Evolutionary conservation across 2,888 invertebrate species (phyloP).

Genomic region (Bombylius major): DNA sequence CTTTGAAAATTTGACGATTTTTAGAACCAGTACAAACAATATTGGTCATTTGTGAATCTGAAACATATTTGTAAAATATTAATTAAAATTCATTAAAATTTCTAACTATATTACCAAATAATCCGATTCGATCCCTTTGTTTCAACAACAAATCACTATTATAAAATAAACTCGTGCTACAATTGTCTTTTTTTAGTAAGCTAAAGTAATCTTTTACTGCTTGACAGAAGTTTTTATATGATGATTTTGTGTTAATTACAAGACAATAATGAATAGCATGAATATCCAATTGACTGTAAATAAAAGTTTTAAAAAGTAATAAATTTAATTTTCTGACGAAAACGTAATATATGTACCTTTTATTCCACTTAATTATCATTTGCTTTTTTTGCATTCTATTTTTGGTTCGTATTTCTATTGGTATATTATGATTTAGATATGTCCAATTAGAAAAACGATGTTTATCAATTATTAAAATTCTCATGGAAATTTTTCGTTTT

Average conservation of each 20-base stretch:
- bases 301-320: no score
- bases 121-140: slow-evolving; percentile 25
- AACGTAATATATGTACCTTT: slow-evolving; percentile 19
- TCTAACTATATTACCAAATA: slow-evolving; percentile 19
- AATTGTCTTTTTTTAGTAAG: slow-evolving; percentile 11
- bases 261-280: slow-evolving; percentile 36
- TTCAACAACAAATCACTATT: slow-evolving; percentile 25
- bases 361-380: slow-evolving; percentile 36
- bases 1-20: slow-evolving; percentile 29
- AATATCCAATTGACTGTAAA: slow-evolving; percentile 25
- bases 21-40: slow-evolving; percentile 32
- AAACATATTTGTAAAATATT: neutral
- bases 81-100: no score
- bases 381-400: slow-evolving; percentile 35
- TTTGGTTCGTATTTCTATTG: slow-evolving; percentile 30
- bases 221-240: slow-evolving; percentile 22
- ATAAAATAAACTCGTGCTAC: slow-evolving; percentile 19
- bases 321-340: no score
- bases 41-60: slow-evolving; percentile 20
- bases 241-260: slow-evolving; percentile 23
- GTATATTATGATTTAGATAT: slow-evolving; percentile 30
- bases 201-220: slow-evolving; percentile 22
- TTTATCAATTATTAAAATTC: slow-evolving; percentile 28
- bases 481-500: slow-evolving; percentile 22
- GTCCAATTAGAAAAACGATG: slow-evolving; percentile 33